Conservation (phyloP, 2,888 invertebrate genomes). For the Bugula neritina region DNA sequence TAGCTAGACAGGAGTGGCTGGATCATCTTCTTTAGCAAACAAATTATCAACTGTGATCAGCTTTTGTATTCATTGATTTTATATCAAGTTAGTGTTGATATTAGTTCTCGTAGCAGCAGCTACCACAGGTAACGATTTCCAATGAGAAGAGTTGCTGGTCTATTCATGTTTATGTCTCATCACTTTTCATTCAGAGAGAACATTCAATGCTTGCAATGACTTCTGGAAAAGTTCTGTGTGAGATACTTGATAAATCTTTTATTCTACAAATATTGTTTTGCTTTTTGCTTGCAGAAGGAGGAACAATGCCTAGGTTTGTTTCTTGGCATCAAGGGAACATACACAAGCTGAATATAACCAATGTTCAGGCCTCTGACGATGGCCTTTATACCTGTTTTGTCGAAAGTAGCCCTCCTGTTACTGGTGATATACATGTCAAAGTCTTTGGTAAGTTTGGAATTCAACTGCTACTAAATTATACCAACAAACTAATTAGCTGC, state of each 20-base stretch:
- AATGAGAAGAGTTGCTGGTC: neutral
- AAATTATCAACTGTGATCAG: neutral
- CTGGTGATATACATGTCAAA: neutral
- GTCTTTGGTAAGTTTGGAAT: slow-evolving; percentile 8
- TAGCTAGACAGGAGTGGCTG: neutral
- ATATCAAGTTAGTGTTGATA: neutral
- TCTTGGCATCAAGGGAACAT: neutral
- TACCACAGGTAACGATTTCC: too few relatives aligned
- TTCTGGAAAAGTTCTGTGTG: too few relatives aligned
- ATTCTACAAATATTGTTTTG: neutral
- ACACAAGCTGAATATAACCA: neutral
- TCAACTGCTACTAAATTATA: neutral
- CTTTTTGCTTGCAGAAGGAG: neutral
- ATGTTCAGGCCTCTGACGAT: slow-evolving; percentile 16
- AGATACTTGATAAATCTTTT: too few relatives aligned
- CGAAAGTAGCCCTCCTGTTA: neutral
- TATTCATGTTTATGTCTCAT: too few relatives aligned
- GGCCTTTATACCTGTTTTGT: neutral
- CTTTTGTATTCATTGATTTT: neutral
- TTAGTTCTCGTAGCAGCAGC: neutral
- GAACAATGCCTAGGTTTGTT: neutral
- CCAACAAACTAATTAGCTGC: neutral
- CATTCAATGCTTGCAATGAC: too few relatives aligned
- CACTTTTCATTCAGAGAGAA: too few relatives aligned
- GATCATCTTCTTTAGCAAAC: neutral